A percentile compares a stretch with the other conserved stretches of the same genome.
Evolutionary conservation across 1,140 invertebrate species (phyloP).

Genomic region (Drosophila melanogaster): DNA sequence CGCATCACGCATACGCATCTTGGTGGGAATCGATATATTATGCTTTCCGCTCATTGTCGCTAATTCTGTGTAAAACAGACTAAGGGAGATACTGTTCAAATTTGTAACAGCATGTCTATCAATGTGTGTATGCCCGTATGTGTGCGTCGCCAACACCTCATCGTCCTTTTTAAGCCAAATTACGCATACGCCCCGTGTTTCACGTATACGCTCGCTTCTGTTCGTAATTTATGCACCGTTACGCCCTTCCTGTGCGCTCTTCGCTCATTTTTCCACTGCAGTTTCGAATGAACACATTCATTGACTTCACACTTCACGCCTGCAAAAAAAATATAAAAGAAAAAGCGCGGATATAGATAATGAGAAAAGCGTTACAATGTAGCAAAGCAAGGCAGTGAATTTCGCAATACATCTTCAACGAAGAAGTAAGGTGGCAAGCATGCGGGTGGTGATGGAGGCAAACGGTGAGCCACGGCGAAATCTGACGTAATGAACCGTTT

Average conservation of each 20-base stretch:
- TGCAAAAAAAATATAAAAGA: background rate
- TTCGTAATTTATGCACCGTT: constrained; percentile 71
- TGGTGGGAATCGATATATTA: constrained; percentile 39
- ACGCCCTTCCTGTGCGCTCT: too few relatives aligned
- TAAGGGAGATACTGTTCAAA: constrained; percentile 12
- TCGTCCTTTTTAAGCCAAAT: constrained; percentile 41
- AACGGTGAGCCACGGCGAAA: background rate
- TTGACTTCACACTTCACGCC: constrained; percentile 26
- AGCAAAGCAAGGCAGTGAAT: constrained; percentile 32
- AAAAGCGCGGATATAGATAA: constrained; percentile 48
- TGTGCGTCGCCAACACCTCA: constrained; percentile 45
- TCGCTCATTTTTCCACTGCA: constrained; percentile 20
- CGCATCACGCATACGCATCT: constrained; percentile 24
- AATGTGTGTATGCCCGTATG: constrained; percentile 8
- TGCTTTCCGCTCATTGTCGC: constrained; percentile 39
- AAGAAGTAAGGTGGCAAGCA: background rate
- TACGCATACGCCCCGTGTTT: constrained; percentile 65
- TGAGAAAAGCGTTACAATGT: constrained; percentile 66
- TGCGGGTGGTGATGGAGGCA: background rate
- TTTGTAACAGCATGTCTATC: constrained; percentile 59
- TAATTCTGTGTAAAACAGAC: constrained; percentile 16
- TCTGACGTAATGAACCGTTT: constrained; percentile 66
- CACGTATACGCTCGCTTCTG: constrained; percentile 38
- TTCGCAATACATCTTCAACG: constrained; percentile 29
- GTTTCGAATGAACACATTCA: constrained; percentile 50